Conservation (phyloP, 2,888 invertebrate genomes). For the Amphimallon solstitiale region DNA sequence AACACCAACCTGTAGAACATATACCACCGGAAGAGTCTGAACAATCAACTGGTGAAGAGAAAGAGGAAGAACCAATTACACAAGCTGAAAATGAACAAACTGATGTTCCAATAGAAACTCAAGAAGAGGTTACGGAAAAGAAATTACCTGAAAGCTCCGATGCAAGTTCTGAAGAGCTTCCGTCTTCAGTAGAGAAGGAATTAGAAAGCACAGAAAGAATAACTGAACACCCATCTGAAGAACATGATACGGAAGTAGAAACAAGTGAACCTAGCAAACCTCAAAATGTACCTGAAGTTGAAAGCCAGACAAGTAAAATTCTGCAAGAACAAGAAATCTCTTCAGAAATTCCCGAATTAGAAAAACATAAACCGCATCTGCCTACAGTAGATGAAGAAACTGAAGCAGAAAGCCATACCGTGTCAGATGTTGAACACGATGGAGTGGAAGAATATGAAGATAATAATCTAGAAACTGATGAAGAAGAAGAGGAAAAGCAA, state of each 20-base stretch:
- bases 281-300: conserved; percentile 34
- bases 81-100: conserved; percentile 34
- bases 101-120: conserved; percentile 6
- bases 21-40: conserved; percentile 26
- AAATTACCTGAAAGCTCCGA: conserved; percentile 24
- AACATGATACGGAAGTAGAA: conserved; percentile 28
- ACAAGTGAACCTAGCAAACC: conserved; percentile 38
- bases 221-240: conserved; percentile 8
- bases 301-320: not conserved
- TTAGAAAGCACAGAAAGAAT: too few relatives aligned
- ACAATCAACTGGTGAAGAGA: conserved; percentile 23
- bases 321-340: too few relatives aligned
- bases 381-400: conserved; percentile 31
- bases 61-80: conserved; percentile 34
- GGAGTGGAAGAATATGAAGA: conserved; percentile 45
- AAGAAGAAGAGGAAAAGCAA: conserved; percentile 23
- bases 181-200: not conserved
- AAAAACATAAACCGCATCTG: conserved; percentile 23
- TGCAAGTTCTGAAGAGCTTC: conserved; percentile 37
- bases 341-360: conserved; percentile 13
- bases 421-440: conserved; percentile 41
- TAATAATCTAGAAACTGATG: conserved; percentile 42
- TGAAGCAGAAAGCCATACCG: conserved; percentile 22
- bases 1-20: too few relatives aligned
- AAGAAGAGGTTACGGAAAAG: conserved; percentile 42